Evolutionary conservation across 2,113 vertebrate genomes (phyloP), one percentile per base, ranked within the genome.

Genomic region (Trematocara marginatum): DNA sequence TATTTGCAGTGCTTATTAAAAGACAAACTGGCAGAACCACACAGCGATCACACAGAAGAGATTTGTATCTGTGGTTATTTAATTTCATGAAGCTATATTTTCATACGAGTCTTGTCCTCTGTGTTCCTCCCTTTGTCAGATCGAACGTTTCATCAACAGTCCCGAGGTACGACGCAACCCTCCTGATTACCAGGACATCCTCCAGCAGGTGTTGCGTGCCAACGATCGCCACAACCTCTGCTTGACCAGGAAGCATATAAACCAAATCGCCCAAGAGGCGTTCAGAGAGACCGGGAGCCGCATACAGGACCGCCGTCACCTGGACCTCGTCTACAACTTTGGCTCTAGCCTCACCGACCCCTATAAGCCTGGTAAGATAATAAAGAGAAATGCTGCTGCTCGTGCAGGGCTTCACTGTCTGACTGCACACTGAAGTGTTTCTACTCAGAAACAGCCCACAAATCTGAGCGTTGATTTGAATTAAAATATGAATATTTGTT

Each of bases 321-420:
- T 97, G 0, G 98, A 98, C 88, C 95, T 98, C 89, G 95, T 98
- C 47, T 99, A 97, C 90, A 99, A 99, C 94, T 99, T 99, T 1
- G 98, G 98, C 4, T 98, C 96, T 2, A 96, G 97, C 47, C 97
- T 99, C 18, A 99, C 98, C 0, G 98, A 99, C 49, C 0, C 78
- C 42, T 99, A 97, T 54, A 96, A 94, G 45, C 94, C 95, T 20
- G 92, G 98, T 66, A 40, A 66, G 61, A 40, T 8, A 8, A 0
- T n/a, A 12, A 66, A 20, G 18, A 20, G 34, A 38, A n/a, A 64
- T 64, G 31, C 31, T 64, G 59, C 57, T 35, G 57, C 57, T 61
- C 1, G 16, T 35, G 31, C 0, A 0, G 31, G 16, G 57, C 9
- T 61, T 61, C 57, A 6, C 57, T 1, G 34, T 38, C 10, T 20